These are phyloP conservation scores for Poeciliopsis presidionis DNA, from an alignment of 2,797 vertebrate species.

Conservation along the genomic window DNA sequence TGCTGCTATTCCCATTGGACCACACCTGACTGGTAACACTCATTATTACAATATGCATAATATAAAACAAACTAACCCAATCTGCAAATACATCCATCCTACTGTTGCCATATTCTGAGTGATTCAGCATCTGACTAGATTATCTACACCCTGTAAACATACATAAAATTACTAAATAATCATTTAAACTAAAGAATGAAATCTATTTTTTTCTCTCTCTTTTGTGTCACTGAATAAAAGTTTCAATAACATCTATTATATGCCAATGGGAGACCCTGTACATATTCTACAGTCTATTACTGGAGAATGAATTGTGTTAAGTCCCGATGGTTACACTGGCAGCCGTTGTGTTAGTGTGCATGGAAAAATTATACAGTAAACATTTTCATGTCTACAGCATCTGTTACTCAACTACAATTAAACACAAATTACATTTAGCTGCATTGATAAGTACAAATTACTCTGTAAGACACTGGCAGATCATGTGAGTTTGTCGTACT, in stretches of 20 bases:
- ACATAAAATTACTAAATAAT: neutral
- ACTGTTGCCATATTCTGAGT: neutral
- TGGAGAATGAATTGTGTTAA: neutral
- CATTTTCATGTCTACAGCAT: neutral
- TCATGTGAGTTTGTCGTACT: neutral
- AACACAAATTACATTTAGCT: neutral
- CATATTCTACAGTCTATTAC: neutral
- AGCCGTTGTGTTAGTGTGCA: neutral
- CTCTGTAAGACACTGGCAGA: neutral
- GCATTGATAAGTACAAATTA: neutral
- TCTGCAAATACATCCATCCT: neutral
- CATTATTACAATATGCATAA: slow-evolving; percentile 14
- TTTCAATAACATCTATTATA: slow-evolving; percentile 13
- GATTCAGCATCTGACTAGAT: neutral
- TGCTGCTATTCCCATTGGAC: neutral
- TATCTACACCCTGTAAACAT: neutral
- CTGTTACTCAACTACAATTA: neutral
- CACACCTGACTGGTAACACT: slow-evolving; percentile 31
- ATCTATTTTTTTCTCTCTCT: neutral
- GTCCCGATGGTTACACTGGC: neutral
- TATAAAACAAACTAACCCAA: slow-evolving; percentile 13
- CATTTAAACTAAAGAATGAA: neutral
- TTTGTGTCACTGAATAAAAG: slow-evolving; percentile 1
- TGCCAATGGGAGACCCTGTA: neutral
- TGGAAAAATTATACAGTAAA: neutral